A percentile compares a stretch with the other conserved stretches of the same genome.
Evolutionary conservation across 2,888 invertebrate genomes (phyloP).

Genomic region (Drosophila eohydei): DNA sequence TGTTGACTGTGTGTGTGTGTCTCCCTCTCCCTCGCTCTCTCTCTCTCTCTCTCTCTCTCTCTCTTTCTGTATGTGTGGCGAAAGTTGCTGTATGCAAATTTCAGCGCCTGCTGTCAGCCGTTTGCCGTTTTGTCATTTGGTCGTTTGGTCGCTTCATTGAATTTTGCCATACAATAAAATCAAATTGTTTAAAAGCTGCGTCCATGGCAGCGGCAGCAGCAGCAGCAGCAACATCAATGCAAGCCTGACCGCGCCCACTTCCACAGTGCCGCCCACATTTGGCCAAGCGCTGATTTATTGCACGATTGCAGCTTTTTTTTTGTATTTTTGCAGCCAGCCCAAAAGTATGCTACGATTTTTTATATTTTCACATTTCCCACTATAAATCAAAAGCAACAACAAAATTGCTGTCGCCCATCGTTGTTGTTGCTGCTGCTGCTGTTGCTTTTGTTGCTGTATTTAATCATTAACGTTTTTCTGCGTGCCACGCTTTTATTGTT

Average conservation of each 20-base stretch:
- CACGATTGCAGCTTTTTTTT: constrained; percentile 40
- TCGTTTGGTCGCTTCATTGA: constrained; percentile 77
- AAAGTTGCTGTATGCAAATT: constrained; percentile 75
- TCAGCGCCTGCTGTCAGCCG: constrained; percentile 75
- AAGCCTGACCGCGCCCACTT: constrained; percentile 49
- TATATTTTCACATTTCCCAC: constrained; percentile 60
- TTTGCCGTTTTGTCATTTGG: constrained; percentile 57
- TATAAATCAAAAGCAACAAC: constrained; percentile 75
- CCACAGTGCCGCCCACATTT: constrained; percentile 62
- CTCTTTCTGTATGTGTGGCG: constrained; percentile 29
- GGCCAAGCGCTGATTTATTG: constrained; percentile 74
- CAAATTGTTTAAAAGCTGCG: constrained; percentile 73
- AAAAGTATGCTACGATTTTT: constrained; percentile 68
- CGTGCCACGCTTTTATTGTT: constrained; percentile 68
- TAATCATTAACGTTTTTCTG: constrained; percentile 66
- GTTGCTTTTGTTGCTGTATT: constrained; percentile 50
- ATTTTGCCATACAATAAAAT: constrained; percentile 75
- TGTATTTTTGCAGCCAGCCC: constrained; percentile 42
- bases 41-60: constrained; percentile 6
- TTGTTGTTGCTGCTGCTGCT: neutral
- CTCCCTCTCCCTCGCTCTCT: neutral
- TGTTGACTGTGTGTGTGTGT: constrained; percentile 52
- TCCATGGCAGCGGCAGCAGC: constrained; percentile 27
- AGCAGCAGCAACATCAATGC: constrained; percentile 32
- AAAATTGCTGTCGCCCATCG: constrained; percentile 41